These are phyloP conservation scores for Ecliptopera silaceata DNA, from an alignment of 2,888 invertebrate genomes.

Conservation along the genomic window DNA sequence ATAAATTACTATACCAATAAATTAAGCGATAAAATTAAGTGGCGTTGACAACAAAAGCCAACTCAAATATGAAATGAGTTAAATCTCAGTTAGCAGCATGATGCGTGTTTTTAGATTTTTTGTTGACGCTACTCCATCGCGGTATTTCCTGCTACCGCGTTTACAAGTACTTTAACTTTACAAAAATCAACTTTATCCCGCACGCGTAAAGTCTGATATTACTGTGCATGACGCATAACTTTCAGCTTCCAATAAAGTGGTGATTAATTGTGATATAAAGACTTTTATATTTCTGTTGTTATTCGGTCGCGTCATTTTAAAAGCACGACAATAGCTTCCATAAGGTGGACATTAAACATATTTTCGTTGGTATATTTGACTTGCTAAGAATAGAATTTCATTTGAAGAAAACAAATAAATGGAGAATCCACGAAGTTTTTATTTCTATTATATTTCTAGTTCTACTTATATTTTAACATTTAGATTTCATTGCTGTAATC, in stretches of 20 bases:
- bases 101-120: constrained; percentile 77
- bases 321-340: constrained; percentile 60
- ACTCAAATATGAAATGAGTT: constrained; percentile 79
- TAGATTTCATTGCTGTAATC: too few relatives aligned
- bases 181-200: constrained; percentile 40
- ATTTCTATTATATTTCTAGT: neutral
- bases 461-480: too few relatives aligned
- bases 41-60: constrained; percentile 67
- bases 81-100: constrained; percentile 78
- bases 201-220: constrained; percentile 41
- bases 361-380: constrained; percentile 41
- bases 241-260: constrained; percentile 60
- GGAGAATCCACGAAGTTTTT: neutral
- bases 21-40: constrained; percentile 68
- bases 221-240: constrained; percentile 36
- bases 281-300: constrained; percentile 76
- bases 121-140: constrained; percentile 70
- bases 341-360: constrained; percentile 50
- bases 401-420: neutral
- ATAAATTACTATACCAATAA: constrained; percentile 13
- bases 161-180: constrained; percentile 25
- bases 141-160: constrained; percentile 79
- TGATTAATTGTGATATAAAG: constrained; percentile 80
- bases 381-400: constrained; percentile 23
- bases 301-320: constrained; percentile 67